phyloP scores from a whole-genome alignment of 2,113 vertebrate genomes.

The Pheucticus melanocephalus region DNA sequence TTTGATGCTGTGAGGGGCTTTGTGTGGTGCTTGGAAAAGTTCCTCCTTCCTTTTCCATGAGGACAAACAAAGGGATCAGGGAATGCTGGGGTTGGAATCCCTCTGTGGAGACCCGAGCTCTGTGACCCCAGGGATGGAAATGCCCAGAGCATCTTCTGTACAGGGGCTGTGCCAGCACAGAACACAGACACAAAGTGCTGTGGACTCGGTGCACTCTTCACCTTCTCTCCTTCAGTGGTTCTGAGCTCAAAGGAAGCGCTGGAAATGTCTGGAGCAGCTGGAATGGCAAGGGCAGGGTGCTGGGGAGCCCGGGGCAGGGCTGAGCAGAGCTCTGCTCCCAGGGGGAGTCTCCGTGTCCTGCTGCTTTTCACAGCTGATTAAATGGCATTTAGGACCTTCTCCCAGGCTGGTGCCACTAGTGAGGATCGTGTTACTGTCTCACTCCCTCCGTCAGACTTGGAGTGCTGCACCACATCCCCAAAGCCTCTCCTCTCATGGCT shows the following conservation, averaged over 20 bases:
- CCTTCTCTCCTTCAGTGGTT: no score
- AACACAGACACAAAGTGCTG: no score
- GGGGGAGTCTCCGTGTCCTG: neutral
- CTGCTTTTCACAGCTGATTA: neutral
- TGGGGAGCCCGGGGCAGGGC: fast-evolving
- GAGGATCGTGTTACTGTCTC: fast-evolving
- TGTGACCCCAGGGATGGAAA: no score
- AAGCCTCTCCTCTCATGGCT: neutral
- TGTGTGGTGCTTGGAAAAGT: neutral
- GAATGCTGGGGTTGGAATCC: neutral
- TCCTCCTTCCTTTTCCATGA: neutral
- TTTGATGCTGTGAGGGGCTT: neutral
- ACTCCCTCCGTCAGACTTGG: neutral
- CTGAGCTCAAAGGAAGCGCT: no score
- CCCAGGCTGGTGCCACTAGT: no score
- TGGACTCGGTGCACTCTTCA: no score
- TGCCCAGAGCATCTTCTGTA: no score
- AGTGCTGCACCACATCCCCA: fast-evolving
- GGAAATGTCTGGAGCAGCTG: neutral
- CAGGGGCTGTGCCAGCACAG: no score
- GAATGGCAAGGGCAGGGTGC: fast-evolving
- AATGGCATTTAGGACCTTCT: neutral
- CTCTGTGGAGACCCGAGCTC: no score
- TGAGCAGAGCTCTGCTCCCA: neutral
- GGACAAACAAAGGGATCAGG: neutral